Conservation (phyloP, 2,113 vertebrate genomes). For the Aldabrachelys gigantea region DNA sequence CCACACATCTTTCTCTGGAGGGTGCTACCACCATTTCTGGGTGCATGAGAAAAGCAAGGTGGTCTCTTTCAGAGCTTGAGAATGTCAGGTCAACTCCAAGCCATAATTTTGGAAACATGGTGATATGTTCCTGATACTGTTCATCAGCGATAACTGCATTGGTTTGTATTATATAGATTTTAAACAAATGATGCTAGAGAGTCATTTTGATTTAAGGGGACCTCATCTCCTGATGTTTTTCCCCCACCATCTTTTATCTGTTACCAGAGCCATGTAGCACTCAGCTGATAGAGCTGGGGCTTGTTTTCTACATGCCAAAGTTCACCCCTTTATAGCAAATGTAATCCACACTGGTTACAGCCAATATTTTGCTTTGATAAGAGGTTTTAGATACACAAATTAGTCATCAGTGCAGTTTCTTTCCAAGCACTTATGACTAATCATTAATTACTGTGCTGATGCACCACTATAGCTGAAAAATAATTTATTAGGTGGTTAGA, state of each 20-base stretch:
- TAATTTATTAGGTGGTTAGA: neutral
- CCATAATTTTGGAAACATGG: neutral
- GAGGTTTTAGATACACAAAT: neutral
- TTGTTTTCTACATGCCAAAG: neutral
- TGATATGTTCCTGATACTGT: fast-evolving
- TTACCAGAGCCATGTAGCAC: neutral
- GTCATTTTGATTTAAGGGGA: neutral
- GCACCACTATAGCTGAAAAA: neutral
- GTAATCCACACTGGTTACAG: neutral
- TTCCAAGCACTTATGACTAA: neutral
- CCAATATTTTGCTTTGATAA: neutral
- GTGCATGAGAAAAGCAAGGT: neutral
- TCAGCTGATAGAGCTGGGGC: neutral
- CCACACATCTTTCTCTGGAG: neutral
- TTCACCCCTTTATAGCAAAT: neutral
- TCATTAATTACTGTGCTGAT: neutral
- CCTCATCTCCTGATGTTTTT: neutral
- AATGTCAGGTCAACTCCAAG: neutral
- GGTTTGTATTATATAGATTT: neutral
- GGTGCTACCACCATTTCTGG: fast-evolving
- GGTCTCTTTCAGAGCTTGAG: neutral
- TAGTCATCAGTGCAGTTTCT: neutral
- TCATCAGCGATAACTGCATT: neutral
- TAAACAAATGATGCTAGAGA: neutral
- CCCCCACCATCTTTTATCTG: neutral